Percentiles rank a stretch among this genome's conserved stretches.
These are phyloP conservation scores for Furcifer pardalis DNA, from an alignment of 2,797 vertebrate genomes.

Conservation along the genomic window DNA sequence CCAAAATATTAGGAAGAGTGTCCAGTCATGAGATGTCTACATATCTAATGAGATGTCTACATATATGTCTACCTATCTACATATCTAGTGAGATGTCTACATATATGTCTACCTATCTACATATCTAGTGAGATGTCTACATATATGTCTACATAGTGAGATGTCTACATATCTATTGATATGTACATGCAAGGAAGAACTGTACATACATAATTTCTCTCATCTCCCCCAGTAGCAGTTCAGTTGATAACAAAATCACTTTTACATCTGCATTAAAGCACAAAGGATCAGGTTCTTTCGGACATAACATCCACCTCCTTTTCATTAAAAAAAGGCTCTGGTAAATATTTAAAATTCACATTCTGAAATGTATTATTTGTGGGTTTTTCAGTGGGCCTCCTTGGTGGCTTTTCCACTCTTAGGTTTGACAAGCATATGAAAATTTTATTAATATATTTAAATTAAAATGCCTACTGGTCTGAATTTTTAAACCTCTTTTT, in stretches of 20 bases:
- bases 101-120: too few relatives aligned
- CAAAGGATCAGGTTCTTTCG: not conserved
- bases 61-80: too few relatives aligned
- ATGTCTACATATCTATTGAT: too few relatives aligned
- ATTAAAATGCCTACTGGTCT: constrained; percentile 18
- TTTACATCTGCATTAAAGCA: not conserved
- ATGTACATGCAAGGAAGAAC: not conserved
- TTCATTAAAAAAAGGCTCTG: too few relatives aligned
- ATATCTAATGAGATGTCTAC: too few relatives aligned
- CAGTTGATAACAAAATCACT: not conserved
- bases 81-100: too few relatives aligned
- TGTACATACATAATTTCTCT: not conserved
- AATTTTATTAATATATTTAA: constrained; percentile 16
- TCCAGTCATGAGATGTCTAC: too few relatives aligned
- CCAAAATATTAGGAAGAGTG: too few relatives aligned
- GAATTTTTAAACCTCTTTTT: not conserved
- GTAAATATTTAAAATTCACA: not conserved
- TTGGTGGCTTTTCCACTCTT: not conserved
- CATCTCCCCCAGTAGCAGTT: too few relatives aligned
- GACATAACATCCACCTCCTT: too few relatives aligned
- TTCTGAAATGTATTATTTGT: constrained; percentile 32
- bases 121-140: too few relatives aligned
- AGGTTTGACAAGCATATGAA: not conserved
- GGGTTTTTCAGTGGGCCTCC: not conserved
- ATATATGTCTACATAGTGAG: too few relatives aligned